These are phyloP conservation scores for Nanorana parkeri DNA, from an alignment of 2,113 vertebrate species.

Conservation along the genomic window DNA sequence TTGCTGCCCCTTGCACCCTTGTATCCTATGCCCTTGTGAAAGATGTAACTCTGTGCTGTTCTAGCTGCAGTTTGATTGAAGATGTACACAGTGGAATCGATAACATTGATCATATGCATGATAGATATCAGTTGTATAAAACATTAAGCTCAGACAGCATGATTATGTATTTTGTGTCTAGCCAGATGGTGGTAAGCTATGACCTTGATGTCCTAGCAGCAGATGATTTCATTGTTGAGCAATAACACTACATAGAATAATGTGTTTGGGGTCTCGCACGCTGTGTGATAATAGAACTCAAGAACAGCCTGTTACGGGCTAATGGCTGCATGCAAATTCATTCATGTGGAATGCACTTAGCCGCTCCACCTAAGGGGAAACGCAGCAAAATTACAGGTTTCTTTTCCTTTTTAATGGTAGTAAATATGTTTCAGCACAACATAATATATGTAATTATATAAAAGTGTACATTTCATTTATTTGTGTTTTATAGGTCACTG, in stretches of 20 bases:
- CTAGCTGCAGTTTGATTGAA: no score
- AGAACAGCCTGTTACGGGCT: background rate
- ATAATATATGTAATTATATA: background rate
- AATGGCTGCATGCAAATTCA: background rate
- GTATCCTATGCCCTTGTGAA: background rate
- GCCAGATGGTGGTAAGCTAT: background rate
- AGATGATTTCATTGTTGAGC: background rate
- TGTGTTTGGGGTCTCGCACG: background rate
- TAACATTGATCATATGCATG: slow-evolving; percentile 3
- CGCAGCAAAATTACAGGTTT: background rate
- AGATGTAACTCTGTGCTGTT: no score
- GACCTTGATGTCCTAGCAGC: slow-evolving; percentile 18
- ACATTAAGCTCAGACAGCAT: no score
- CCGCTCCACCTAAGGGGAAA: background rate
- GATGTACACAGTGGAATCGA: background rate
- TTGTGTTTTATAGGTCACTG: no score
- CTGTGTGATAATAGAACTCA: background rate
- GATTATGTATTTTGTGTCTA: slow-evolving; percentile 13
- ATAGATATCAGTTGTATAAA: background rate
- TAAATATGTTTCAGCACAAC: background rate
- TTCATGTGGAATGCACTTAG: background rate
- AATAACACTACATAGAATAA: background rate
- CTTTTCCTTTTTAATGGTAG: background rate
- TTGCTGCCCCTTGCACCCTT: background rate
- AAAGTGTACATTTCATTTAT: no score